A percentile compares a stretch with the other conserved stretches of the same genome.
Evolutionary conservation across 1,140 invertebrate species (phyloP).

Genomic region (Panagrolaimus sp.): DNA sequence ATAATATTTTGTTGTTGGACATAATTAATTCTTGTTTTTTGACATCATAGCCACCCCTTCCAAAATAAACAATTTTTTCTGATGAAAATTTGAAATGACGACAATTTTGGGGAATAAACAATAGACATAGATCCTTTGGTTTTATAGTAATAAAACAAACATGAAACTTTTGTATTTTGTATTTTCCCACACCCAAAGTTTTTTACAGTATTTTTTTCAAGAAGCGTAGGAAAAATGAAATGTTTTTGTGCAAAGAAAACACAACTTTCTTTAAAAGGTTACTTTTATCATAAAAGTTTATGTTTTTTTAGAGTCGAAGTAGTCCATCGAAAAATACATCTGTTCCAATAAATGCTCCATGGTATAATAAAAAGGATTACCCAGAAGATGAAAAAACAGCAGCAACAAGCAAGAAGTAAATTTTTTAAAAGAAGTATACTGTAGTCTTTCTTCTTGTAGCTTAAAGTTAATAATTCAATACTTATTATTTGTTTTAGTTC

Average conservation of each 20-base stretch:
- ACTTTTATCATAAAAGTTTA: background rate
- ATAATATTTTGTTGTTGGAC: too few species aligned
- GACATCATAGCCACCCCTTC: too few species aligned
- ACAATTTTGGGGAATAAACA: too few species aligned
- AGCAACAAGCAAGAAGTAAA: too few species aligned
- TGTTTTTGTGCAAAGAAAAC: background rate
- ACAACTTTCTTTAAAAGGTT: slow-evolving; percentile 6
- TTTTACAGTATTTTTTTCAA: background rate
- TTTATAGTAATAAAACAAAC: background rate
- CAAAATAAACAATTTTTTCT: too few species aligned
- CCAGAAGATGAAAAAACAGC: background rate
- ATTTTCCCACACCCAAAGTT: background rate
- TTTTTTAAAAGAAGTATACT: too few species aligned
- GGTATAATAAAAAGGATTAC: slow-evolving; percentile 14
- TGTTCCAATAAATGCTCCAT: background rate
- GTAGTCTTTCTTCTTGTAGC: too few species aligned
- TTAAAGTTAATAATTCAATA: too few species aligned
- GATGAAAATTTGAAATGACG: too few species aligned
- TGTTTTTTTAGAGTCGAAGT: background rate
- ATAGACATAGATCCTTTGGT: too few species aligned
- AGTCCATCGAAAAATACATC: background rate
- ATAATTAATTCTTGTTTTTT: too few species aligned
- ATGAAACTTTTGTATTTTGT: background rate
- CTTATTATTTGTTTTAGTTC: too few species aligned
- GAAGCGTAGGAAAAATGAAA: background rate